Percentiles rank a stretch among this genome's conserved stretches.
These are phyloP conservation scores for Brachionus rubens DNA, from an alignment of 1,140 invertebrate species.

Conservation along the genomic window DNA sequence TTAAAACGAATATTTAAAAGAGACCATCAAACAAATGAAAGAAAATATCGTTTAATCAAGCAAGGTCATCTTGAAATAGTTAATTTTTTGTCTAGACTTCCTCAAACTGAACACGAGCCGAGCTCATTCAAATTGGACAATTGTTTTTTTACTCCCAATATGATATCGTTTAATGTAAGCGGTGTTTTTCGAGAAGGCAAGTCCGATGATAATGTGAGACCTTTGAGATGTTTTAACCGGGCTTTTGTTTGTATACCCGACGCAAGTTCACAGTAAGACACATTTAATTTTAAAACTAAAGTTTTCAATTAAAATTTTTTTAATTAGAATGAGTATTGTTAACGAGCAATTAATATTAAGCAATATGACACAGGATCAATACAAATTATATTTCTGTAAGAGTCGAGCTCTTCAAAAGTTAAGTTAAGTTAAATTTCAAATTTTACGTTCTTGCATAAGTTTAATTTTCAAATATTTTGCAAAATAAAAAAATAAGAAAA, in stretches of 20 bases:
- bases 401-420: too few species aligned
- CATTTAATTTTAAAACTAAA: not conserved
- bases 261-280: conserved; percentile 1
- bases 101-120: conserved; percentile 26
- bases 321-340: conserved; percentile 14
- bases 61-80: conserved; percentile 5
- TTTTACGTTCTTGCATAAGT: too few species aligned
- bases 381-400: conserved; percentile 7
- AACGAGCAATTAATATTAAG: conserved; percentile 1
- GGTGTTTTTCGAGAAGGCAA: conserved; percentile 20
- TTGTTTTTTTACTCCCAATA: not conserved
- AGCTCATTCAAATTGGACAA: conserved; percentile 40
- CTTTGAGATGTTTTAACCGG: conserved; percentile 1
- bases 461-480: too few species aligned
- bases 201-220: not conserved
- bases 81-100: conserved; percentile 23
- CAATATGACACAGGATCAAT: conserved; percentile 4
- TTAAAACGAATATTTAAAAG: not conserved
- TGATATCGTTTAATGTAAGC: not conserved
- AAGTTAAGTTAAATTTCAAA: too few species aligned
- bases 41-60: conserved; percentile 7
- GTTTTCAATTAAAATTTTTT: not conserved
- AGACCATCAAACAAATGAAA: conserved; percentile 31
- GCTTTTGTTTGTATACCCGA: conserved; percentile 32
- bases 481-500: too few species aligned